Evolutionary conservation across 2,797 vertebrate genomes (phyloP).

Genomic region (Limnodromus scolopaceus): DNA sequence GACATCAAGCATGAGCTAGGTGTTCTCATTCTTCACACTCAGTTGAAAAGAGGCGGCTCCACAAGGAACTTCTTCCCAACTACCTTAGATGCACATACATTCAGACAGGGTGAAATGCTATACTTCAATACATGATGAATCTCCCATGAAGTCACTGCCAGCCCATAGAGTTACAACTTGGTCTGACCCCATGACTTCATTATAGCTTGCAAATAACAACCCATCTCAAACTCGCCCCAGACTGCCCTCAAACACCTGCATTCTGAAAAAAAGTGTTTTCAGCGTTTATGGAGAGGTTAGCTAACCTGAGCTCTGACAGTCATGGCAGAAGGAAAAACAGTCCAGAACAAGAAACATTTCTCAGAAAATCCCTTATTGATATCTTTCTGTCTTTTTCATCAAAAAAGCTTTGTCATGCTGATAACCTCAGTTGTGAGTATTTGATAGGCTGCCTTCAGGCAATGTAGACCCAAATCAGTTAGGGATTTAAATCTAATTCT

Average conservation of each 20-base stretch:
- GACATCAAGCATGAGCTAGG: not conserved
- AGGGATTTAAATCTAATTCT: constrained; percentile 7
- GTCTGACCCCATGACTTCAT: not conserved
- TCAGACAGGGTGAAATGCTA: not conserved
- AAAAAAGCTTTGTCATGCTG: not conserved
- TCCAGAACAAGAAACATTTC: not conserved
- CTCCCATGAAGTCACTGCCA: not conserved
- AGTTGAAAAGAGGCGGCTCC: not conserved
- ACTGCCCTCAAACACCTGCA: too few species aligned
- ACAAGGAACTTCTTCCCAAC: not conserved
- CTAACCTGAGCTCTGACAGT: not conserved
- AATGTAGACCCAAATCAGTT: not conserved
- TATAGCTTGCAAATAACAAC: not conserved
- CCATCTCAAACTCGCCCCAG: not conserved
- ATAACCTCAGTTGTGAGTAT: not conserved
- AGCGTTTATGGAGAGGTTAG: not conserved
- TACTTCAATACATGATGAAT: not conserved
- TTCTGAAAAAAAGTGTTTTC: not conserved
- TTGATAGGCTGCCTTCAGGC: not conserved
- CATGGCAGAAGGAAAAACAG: not conserved
- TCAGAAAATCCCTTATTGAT: not conserved
- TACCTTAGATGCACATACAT: not conserved
- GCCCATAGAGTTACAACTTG: not conserved
- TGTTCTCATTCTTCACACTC: not conserved
- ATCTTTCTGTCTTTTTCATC: not conserved